Conservation (phyloP, 2,113 vertebrate species). For the Octodon degus region DNA sequence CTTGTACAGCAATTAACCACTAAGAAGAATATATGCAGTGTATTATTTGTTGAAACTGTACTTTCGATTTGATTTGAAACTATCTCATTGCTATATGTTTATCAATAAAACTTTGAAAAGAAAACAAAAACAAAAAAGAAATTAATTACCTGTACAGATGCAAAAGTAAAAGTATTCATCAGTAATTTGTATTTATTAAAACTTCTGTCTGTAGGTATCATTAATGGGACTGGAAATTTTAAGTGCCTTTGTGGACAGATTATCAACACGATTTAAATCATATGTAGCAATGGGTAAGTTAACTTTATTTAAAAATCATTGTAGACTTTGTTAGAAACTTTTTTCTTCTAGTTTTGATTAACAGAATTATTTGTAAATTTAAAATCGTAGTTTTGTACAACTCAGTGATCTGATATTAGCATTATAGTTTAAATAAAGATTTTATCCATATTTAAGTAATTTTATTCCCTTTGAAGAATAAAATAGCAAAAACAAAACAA, state of each 20-base stretch:
- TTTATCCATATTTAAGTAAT: slow-evolving; percentile 41
- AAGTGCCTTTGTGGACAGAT: slow-evolving; percentile 92
- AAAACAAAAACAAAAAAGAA: no score
- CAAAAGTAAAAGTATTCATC: neutral
- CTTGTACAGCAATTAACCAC: no score
- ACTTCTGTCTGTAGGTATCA: slow-evolving; percentile 89
- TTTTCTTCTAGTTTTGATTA: slow-evolving; percentile 40
- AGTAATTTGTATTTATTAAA: slow-evolving; percentile 64
- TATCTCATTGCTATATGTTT: no score
- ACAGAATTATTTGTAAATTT: slow-evolving; percentile 47
- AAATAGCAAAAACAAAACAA: neutral
- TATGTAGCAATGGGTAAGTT: slow-evolving; percentile 93
- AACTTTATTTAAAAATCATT: slow-evolving; percentile 41
- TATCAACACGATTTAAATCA: slow-evolving; percentile 94
- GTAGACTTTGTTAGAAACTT: neutral
- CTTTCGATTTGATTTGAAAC: no score
- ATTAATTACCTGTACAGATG: neutral
- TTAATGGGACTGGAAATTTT: slow-evolving; percentile 95
- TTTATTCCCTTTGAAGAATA: neutral
- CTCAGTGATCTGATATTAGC: neutral
- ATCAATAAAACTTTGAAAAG: no score
- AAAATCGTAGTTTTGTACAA: slow-evolving; percentile 30
- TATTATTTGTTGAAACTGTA: no score
- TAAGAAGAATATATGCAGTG: no score
- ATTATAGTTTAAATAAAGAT: slow-evolving; percentile 33